Conservation (phyloP, 2,113 vertebrate species). For the Pseudorectes ferrugineus region DNA sequence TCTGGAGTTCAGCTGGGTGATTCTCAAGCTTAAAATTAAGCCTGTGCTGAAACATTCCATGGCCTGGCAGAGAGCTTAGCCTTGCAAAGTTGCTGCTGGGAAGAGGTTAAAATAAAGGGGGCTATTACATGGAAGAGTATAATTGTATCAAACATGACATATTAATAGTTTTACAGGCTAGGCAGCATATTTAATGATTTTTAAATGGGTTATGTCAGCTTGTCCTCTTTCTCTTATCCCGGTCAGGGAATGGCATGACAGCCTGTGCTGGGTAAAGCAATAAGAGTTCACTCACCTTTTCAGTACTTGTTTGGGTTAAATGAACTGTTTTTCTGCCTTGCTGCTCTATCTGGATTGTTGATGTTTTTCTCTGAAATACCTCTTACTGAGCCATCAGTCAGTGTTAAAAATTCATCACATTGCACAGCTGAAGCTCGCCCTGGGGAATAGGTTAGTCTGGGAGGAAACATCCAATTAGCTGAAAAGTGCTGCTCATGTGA, state of each 20-base stretch:
- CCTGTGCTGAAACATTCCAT: neutral
- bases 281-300: neutral
- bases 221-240: conserved; percentile 37
- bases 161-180: conserved; percentile 25
- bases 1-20: neutral
- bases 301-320: neutral
- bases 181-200: conserved; percentile 32
- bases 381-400: conserved; percentile 43
- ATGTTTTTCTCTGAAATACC: conserved; percentile 32
- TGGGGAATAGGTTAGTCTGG: conserved; percentile 38
- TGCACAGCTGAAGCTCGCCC: conserved; percentile 35
- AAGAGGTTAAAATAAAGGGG: neutral
- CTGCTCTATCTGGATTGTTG: conserved; percentile 15
- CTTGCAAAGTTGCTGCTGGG: neutral
- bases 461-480: conserved; percentile 60
- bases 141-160: neutral
- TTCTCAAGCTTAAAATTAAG: neutral
- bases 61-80: neutral
- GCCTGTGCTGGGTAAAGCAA: neutral
- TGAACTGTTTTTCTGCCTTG: conserved; percentile 7
- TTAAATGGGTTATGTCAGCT: conserved; percentile 55
- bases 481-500: neutral
- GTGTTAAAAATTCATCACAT: conserved; percentile 51
- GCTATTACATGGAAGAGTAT: neutral
- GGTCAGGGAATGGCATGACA: neutral